Percentiles rank a stretch among this genome's conserved stretches.
Conservation (phyloP, 1,140 invertebrate species). For the Gonioctena quinquepunctata region DNA sequence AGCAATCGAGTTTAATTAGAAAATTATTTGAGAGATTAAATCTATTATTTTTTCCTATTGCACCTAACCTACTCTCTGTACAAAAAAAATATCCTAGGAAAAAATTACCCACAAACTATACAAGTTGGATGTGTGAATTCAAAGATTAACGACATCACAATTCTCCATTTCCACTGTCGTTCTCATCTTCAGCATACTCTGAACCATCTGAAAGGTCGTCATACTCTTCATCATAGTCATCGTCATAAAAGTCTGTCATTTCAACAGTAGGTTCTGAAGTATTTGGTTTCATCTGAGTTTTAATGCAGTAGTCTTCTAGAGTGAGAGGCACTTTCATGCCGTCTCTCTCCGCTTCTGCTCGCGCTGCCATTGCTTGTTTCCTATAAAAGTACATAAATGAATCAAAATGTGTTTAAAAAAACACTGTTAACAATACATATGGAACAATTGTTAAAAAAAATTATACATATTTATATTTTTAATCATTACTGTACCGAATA, state of each 20-base stretch:
- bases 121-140: not conserved
- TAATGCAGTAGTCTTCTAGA: conserved; percentile 97
- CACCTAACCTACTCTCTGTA: too few species aligned
- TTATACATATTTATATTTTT: too few species aligned
- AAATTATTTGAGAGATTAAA: too few species aligned
- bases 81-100: not conserved
- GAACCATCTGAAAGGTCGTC: conserved; percentile 68
- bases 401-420: too few species aligned
- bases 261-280: conserved; percentile 74
- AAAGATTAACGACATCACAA: conserved; percentile 45
- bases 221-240: conserved; percentile 83
- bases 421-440: too few species aligned
- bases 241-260: conserved; percentile 92
- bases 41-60: too few species aligned
- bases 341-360: conserved; percentile 93
- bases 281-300: conserved; percentile 80
- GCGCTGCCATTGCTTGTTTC: conserved; percentile 94
- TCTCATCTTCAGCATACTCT: conserved; percentile 76
- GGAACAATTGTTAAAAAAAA: too few species aligned
- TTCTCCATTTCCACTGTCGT: conserved; percentile 55
- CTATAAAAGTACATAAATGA: too few species aligned
- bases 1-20: too few species aligned
- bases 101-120: not conserved
- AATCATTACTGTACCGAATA: too few species aligned
- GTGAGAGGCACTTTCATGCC: conserved; percentile 96